Evolutionary conservation across 2,888 invertebrate genomes (phyloP), one percentile per base, ranked within the genome.

Genomic region (Acrobasis repandana): DNA sequence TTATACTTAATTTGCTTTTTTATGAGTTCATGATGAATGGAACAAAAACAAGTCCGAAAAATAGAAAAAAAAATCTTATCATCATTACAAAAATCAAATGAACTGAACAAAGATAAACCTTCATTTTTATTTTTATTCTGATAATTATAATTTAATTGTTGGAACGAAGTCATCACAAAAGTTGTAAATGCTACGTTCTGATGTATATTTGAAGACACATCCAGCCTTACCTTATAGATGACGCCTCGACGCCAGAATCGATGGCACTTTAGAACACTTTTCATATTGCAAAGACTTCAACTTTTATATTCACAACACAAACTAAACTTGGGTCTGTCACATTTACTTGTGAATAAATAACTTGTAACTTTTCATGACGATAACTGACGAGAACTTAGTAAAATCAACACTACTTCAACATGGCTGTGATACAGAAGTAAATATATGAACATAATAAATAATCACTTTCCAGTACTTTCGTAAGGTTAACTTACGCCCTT

Each of bases 331-430:
- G 84, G 88, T 92, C 91, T 91, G 85, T 91, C 90, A 91, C 90
- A 87, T 86, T 75, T 85, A 92, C 90, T 92, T 87, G 90, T 91
- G 90, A 88, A 79, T 82, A 88, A 88, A 79, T 82, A 88, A 90
- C 88, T 89, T 87, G 77, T 80, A 84, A 89, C 87, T 90, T 90
- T 85, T 78, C 73, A 75, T 63, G 82, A 86, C 89, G 77, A 83
- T 85, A 85, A 89, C 88, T 86, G 88, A 86, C 86, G 86, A 84
- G 79, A 91, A 91, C 91, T 89, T 84, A 90, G 75, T 83, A 85
- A 88, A 90, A 88, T 85, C 86, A 90, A 90, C 92, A 92, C 91
- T 92, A 92, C 90, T 90, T 88, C 86, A 90, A 92, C 91, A 92
- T 92, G 91, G 91, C 91, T 92, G 92, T 91, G 88, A 88, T 90